Percentiles rank a stretch among this genome's conserved stretches.
phyloP scores from a whole-genome alignment of 2,888 invertebrate species.

The Uropetala carovei region DNA sequence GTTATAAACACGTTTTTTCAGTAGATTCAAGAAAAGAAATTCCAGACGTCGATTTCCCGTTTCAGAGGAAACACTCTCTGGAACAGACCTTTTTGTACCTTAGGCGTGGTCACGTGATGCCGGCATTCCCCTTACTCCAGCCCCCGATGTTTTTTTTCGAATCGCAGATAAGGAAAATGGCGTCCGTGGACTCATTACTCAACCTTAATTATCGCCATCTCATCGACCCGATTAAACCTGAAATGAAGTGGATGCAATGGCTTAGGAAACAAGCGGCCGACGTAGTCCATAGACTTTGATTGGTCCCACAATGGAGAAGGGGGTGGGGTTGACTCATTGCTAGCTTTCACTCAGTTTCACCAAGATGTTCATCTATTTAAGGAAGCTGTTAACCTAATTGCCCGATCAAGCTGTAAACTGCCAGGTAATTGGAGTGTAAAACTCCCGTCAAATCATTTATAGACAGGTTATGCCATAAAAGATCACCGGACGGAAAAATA shows the following conservation, averaged over 20 bases:
- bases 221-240: neutral
- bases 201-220: neutral
- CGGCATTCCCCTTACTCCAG: neutral
- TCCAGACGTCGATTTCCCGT: neutral
- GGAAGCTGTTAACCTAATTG: constrained; percentile 58
- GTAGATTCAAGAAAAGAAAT: neutral
- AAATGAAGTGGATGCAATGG: constrained; percentile 1
- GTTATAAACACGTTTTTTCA: no score
- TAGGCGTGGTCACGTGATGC: neutral
- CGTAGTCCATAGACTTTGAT: neutral
- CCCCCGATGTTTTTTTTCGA: neutral
- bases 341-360: constrained; percentile 32
- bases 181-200: constrained; percentile 32
- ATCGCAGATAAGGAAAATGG: constrained; percentile 19
- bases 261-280: neutral
- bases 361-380: constrained; percentile 54
- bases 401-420: constrained; percentile 43
- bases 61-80: neutral
- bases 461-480: constrained; percentile 18
- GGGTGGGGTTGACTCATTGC: neutral
- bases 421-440: constrained; percentile 48
- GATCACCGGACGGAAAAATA: constrained; percentile 4
- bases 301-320: neutral
- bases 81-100: neutral
- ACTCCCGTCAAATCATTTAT: constrained; percentile 16